These are phyloP conservation scores for Ypsolopha scabrella DNA, from an alignment of 2,888 invertebrate genomes.

Conservation along the genomic window DNA sequence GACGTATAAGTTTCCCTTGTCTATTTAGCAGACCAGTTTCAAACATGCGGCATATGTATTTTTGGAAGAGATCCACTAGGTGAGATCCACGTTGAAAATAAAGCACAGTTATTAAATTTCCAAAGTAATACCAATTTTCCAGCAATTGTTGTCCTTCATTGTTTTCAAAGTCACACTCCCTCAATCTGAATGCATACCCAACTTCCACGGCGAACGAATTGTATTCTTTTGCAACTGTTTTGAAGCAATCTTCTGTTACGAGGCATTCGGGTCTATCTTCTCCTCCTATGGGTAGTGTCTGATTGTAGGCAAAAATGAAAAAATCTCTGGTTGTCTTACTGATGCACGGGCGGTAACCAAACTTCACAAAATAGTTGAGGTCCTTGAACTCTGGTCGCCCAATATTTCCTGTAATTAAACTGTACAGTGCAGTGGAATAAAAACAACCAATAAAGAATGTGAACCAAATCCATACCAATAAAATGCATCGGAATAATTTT, in stretches of 20 bases:
- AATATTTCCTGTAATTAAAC: conserved; percentile 8
- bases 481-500: background rate
- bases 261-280: background rate
- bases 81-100: conserved; percentile 2
- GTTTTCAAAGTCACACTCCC: background rate
- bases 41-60: conserved; percentile 21
- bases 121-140: background rate
- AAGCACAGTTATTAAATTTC: background rate
- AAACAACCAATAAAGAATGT: background rate
- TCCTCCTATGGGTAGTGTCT: conserved; percentile 21
- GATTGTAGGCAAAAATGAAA: conserved; percentile 27
- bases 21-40: conserved; percentile 31
- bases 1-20: conserved; percentile 17
- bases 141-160: background rate
- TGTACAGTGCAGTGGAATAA: background rate
- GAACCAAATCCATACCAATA: background rate
- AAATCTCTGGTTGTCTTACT: conserved; percentile 22
- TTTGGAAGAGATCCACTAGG: conserved; percentile 20
- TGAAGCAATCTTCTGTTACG: background rate
- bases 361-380: conserved; percentile 17
- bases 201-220: background rate
- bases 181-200: background rate
- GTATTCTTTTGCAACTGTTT: background rate
- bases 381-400: conserved; percentile 5
- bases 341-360: conserved; percentile 21